Conservation (phyloP, 2,113 vertebrate genomes). For the Anarrhichthys ocellatus region DNA sequence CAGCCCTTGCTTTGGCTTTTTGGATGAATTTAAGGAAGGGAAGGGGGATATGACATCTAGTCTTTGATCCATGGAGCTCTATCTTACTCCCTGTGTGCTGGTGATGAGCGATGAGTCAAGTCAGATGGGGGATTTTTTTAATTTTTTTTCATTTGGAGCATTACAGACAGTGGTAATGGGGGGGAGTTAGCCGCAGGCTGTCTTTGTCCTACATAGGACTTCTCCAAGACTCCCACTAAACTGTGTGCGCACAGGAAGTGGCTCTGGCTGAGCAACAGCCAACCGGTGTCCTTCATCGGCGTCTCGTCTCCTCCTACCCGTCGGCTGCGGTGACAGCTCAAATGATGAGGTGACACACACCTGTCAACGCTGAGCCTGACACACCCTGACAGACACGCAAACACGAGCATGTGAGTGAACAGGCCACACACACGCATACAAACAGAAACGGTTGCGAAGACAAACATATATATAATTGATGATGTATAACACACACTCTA, state of each 20-base stretch:
- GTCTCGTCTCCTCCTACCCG: conserved; percentile 52
- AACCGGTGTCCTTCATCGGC: conserved; percentile 61
- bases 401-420: conserved; percentile 8
- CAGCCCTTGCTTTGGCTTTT: conserved; percentile 55
- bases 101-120: conserved; percentile 78
- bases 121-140: conserved; percentile 65
- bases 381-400: conserved; percentile 57
- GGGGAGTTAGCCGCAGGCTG: conserved; percentile 66
- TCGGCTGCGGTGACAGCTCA: conserved; percentile 63
- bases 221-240: conserved; percentile 65
- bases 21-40: conserved; percentile 59
- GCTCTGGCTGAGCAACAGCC: conserved; percentile 64
- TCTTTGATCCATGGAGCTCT: conserved; percentile 76
- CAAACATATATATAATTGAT: background rate
- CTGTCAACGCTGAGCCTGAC: conserved; percentile 64
- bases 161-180: conserved; percentile 69
- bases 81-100: conserved; percentile 49
- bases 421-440: background rate
- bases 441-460: background rate
- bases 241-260: conserved; percentile 60
- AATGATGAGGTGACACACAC: conserved; percentile 75
- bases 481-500: background rate
- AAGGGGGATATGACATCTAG: conserved; percentile 65
- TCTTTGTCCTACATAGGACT: conserved; percentile 79
- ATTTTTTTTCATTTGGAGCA: conserved; percentile 49